These are phyloP conservation scores for Agrypnus murinus DNA, from an alignment of 2,888 invertebrate species.

Conservation along the genomic window DNA sequence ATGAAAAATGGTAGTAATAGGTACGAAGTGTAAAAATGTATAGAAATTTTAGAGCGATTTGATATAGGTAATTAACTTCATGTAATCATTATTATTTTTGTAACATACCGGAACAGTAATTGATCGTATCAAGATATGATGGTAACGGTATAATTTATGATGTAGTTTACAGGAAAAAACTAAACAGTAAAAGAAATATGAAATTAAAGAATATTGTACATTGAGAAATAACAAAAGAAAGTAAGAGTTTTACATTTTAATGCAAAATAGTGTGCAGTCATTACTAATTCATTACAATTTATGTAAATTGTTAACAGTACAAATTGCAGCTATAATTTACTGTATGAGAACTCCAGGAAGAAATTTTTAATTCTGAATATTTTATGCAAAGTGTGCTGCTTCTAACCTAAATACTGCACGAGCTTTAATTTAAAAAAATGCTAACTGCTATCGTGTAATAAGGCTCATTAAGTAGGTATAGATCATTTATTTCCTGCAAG, in stretches of 20 bases:
- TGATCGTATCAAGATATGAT: conserved; percentile 23
- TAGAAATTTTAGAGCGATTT: conserved; percentile 26
- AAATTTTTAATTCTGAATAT: too few species aligned
- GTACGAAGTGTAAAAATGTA: background rate
- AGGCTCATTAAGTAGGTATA: too few species aligned
- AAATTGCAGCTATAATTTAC: too few species aligned
- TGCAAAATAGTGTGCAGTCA: too few species aligned
- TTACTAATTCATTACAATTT: too few species aligned
- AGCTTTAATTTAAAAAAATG: too few species aligned
- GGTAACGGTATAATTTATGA: background rate
- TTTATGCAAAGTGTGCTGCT: too few species aligned
- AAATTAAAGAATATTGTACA: background rate
- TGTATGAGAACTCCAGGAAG: too few species aligned
- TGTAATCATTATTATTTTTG: conserved; percentile 28
- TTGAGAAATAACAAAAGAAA: background rate
- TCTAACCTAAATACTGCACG: too few species aligned
- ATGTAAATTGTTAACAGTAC: too few species aligned
- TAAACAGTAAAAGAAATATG: background rate
- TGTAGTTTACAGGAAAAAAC: conserved; percentile 14
- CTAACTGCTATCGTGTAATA: too few species aligned
- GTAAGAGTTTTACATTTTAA: conserved; percentile 2
- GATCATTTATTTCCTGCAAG: too few species aligned
- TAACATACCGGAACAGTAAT: conserved; percentile 26
- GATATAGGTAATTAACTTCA: conserved; percentile 26
- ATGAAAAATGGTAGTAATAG: conserved; percentile 2